Conservation (phyloP, 2,888 invertebrate genomes). For the Xanthostigma xanthostigma region DNA sequence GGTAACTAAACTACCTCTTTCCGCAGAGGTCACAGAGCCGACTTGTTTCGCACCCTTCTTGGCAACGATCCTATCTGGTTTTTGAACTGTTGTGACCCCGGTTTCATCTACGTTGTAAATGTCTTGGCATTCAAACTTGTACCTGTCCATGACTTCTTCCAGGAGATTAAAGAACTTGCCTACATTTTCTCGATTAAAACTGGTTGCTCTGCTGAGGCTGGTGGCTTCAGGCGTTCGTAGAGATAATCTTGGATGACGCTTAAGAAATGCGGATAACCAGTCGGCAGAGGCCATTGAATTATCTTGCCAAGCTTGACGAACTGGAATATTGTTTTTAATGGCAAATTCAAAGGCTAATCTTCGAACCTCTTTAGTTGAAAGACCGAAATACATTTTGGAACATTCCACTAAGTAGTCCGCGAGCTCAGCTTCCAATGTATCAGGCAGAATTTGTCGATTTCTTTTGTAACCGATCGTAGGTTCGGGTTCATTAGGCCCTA, state of each 20-base stretch:
- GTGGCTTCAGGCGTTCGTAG: conserved; percentile 11
- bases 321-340: too few species aligned
- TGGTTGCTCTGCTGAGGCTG: conserved; percentile 8
- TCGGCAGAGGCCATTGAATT: conserved; percentile 5
- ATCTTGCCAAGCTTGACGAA: too few species aligned
- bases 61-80: conserved; percentile 17
- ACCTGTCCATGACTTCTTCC: conserved; percentile 8
- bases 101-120: conserved; percentile 21
- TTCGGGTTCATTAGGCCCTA: too few species aligned
- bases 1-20: conserved; percentile 18
- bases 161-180: background rate
- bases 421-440: too few species aligned
- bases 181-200: conserved; percentile 1
- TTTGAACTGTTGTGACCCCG: conserved; percentile 19
- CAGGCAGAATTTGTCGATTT: too few species aligned
- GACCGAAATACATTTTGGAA: too few species aligned
- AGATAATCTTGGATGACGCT: conserved; percentile 12
- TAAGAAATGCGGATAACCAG: conserved; percentile 8
- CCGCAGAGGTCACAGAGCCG: conserved; percentile 16
- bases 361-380: too few species aligned
- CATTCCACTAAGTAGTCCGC: too few species aligned
- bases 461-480: too few species aligned
- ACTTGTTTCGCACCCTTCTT: conserved; percentile 17
- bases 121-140: conserved; percentile 12
- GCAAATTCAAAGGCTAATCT: too few species aligned